These are phyloP conservation scores for Petrocephalus sullivani DNA, from an alignment of 2,797 vertebrate genomes.

Conservation along the genomic window DNA sequence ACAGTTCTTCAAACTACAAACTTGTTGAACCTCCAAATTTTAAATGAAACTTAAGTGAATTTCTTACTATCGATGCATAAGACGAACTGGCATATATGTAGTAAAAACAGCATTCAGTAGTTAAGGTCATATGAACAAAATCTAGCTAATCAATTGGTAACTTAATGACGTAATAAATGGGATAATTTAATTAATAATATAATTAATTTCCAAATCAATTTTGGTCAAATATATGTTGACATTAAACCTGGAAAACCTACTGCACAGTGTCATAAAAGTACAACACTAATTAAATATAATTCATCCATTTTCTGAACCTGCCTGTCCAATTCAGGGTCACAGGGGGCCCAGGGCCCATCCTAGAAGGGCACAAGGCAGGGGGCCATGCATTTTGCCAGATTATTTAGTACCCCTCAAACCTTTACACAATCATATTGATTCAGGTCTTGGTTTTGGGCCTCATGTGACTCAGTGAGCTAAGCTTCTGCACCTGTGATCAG, in stretches of 20 bases:
- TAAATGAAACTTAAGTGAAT: background rate
- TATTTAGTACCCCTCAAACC: background rate
- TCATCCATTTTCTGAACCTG: no score
- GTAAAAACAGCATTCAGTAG: background rate
- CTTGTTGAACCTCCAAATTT: background rate
- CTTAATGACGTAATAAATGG: background rate
- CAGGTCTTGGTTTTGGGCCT: background rate
- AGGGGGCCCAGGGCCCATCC: no score
- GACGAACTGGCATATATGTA: background rate
- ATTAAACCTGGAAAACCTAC: background rate
- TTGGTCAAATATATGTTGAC: background rate
- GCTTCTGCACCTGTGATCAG: background rate
- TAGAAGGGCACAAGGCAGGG: no score
- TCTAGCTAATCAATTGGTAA: background rate
- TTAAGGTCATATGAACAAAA: background rate
- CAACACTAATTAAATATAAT: no score
- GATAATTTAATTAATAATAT: background rate
- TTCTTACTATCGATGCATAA: background rate
- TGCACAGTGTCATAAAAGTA: no score
- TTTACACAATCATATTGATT: background rate
- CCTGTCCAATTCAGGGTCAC: no score
- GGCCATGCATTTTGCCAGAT: no score
- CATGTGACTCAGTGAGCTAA: background rate
- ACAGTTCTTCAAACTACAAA: background rate
- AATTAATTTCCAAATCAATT: background rate